These are phyloP conservation scores for Hemicordylus capensis DNA, from an alignment of 2,113 vertebrate genomes.

Conservation along the genomic window DNA sequence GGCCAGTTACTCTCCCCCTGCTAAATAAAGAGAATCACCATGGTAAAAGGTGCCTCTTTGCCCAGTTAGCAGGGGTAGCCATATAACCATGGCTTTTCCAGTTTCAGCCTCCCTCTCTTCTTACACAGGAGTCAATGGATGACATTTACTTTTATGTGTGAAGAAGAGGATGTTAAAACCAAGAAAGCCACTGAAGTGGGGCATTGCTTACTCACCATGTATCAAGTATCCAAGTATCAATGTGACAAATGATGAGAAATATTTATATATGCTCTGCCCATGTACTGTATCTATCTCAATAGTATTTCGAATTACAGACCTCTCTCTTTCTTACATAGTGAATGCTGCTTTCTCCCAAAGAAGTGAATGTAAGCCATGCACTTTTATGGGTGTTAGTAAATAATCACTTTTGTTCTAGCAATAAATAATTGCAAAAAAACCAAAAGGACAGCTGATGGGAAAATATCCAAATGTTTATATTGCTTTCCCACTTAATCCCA, in stretches of 20 bases:
- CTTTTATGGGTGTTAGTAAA: neutral
- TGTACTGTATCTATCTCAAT: neutral
- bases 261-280: neutral
- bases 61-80: too few species aligned
- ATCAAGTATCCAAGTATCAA: too few species aligned
- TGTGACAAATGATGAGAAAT: too few species aligned
- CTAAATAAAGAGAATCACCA: too few species aligned
- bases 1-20: too few species aligned
- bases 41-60: too few species aligned
- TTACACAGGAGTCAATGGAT: too few species aligned
- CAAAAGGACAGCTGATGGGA: rapidly evolving
- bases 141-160: neutral
- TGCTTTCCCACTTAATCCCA: neutral
- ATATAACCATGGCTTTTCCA: neutral
- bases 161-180: neutral
- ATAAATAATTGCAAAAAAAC: neutral
- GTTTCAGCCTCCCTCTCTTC: neutral
- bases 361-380: neutral
- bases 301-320: neutral
- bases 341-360: neutral
- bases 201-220: neutral
- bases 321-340: neutral
- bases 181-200: neutral
- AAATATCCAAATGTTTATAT: neutral
- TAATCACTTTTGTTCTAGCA: neutral